These are phyloP conservation scores for Ginglymostoma cirratum DNA, from an alignment of 2,113 vertebrate species.

Conservation along the genomic window DNA sequence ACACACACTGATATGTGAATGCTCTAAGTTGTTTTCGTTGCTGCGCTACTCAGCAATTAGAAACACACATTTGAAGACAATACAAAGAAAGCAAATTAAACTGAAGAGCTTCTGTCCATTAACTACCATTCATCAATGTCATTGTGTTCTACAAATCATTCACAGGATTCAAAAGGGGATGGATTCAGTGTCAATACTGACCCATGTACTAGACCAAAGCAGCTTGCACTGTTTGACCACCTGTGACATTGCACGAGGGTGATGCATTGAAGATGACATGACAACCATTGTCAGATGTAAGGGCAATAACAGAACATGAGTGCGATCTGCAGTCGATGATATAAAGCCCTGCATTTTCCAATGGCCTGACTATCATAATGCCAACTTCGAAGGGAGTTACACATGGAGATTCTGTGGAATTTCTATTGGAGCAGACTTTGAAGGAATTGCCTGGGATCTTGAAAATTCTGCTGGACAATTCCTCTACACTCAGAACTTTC, in stretches of 20 bases:
- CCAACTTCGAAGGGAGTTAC: too few relatives aligned
- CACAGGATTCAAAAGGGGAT: not conserved
- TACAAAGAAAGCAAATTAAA: not conserved
- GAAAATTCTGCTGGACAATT: too few relatives aligned
- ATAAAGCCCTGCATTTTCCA: too few relatives aligned
- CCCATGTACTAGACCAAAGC: not conserved
- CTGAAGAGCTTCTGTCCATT: not conserved
- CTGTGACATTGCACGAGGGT: constrained; percentile 27
- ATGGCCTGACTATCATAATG: too few relatives aligned
- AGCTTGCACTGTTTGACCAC: not conserved
- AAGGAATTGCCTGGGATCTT: too few relatives aligned
- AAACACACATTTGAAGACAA: not conserved
- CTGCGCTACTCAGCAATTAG: not conserved
- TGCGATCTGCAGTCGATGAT: not conserved
- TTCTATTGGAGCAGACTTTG: too few relatives aligned
- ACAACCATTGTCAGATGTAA: not conserved
- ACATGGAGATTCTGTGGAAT: too few relatives aligned
- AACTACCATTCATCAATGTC: constrained; percentile 23
- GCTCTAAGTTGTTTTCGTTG: not conserved
- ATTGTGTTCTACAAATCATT: not conserved
- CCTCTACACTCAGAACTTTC: too few relatives aligned
- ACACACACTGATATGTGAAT: not conserved
- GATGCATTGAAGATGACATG: not conserved
- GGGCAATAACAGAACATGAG: not conserved
- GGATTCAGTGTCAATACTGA: not conserved